These are phyloP conservation scores for Drosophila rufa DNA, from an alignment of 1,140 invertebrate species.

Conservation along the genomic window DNA sequence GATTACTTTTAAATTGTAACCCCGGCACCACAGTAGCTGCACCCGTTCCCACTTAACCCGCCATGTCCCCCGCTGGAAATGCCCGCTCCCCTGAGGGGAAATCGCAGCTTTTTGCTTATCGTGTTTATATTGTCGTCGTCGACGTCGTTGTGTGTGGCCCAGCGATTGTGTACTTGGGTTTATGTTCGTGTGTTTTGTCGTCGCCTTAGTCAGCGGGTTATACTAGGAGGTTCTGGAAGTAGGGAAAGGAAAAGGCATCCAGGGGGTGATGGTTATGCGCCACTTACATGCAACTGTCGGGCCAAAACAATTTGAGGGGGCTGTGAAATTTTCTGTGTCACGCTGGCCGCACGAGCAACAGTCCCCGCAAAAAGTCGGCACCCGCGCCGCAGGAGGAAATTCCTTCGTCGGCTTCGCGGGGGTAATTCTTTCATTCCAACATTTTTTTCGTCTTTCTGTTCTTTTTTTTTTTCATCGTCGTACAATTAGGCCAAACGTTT, in stretches of 20 bases:
- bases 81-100: constrained; percentile 30
- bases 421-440: constrained; percentile 21
- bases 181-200: constrained; percentile 56
- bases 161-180: constrained; percentile 35
- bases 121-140: constrained; percentile 57
- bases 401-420: constrained; percentile 16
- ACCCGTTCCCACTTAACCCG: background rate
- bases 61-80: background rate
- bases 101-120: constrained; percentile 65
- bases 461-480: constrained; percentile 33
- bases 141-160: constrained; percentile 26
- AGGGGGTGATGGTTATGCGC: constrained; percentile 49
- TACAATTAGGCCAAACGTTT: constrained; percentile 76
- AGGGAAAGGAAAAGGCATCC: too few relatives aligned
- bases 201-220: constrained; percentile 42
- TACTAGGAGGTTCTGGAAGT: background rate
- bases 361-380: constrained; percentile 26
- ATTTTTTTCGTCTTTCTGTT: background rate
- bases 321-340: constrained; percentile 70
- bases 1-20: background rate
- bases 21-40: constrained; percentile 16
- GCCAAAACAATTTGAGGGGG: constrained; percentile 34
- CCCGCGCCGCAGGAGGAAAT: constrained; percentile 19
- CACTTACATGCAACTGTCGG: constrained; percentile 61
- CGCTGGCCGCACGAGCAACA: constrained; percentile 57